phyloP scores from a whole-genome alignment of 2,113 vertebrate genomes.

The Neolamprologus fasciatus region DNA sequence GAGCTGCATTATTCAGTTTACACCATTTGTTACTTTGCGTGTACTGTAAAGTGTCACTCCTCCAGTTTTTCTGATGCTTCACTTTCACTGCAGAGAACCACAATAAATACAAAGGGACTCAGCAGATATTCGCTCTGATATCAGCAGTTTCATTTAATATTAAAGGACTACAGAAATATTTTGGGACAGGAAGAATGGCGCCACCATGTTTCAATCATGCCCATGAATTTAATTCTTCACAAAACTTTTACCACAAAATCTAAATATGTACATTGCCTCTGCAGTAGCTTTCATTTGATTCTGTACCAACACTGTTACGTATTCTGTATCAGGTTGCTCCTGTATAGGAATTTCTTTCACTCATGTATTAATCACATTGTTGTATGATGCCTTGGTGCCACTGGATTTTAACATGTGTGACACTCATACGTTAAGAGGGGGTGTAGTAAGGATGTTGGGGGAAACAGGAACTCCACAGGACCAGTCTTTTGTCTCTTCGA shows the following conservation, averaged over 20 bases:
- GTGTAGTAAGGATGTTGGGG: too few species aligned
- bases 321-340: neutral
- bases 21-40: constrained; percentile 48
- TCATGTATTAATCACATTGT: too few species aligned
- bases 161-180: neutral
- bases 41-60: constrained; percentile 16
- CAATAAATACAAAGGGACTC: neutral
- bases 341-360: too few species aligned
- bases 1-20: constrained; percentile 55
- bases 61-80: neutral
- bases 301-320: neutral
- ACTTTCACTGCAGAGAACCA: neutral
- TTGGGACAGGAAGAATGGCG: neutral
- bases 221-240: neutral
- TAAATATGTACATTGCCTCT: neutral
- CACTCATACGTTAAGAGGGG: too few species aligned
- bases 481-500: too few species aligned
- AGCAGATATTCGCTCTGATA: neutral
- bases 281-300: neutral
- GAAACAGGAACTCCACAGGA: too few species aligned
- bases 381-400: too few species aligned
- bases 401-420: too few species aligned
- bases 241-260: neutral
- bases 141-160: neutral
- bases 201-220: neutral